Percentiles rank a stretch among this genome's conserved stretches.
These are phyloP conservation scores for Galerucella pusilla DNA, from an alignment of 2,888 invertebrate species.

Conservation along the genomic window DNA sequence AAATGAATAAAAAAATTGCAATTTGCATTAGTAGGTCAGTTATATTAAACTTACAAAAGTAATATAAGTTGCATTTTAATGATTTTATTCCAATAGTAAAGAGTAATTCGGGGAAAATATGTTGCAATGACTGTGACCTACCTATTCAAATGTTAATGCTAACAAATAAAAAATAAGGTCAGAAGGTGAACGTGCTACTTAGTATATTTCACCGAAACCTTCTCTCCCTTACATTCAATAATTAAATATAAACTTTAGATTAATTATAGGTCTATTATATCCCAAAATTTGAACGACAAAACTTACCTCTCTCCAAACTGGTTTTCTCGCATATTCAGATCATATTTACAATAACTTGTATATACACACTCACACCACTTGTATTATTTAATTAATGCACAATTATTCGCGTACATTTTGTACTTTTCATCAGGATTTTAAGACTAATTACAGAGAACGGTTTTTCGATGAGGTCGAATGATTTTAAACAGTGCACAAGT, in stretches of 20 bases:
- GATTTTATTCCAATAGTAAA: background rate
- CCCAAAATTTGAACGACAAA: background rate
- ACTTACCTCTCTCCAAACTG: constrained; percentile 56
- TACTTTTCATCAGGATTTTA: constrained; percentile 33
- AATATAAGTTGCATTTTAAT: background rate
- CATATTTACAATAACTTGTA: constrained; percentile 28
- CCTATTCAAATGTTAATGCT: background rate
- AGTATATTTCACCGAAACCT: background rate
- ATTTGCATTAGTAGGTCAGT: constrained; percentile 1
- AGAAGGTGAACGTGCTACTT: constrained; percentile 33
- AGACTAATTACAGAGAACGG: constrained; percentile 44
- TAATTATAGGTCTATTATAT: background rate
- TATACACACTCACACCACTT: constrained; percentile 7
- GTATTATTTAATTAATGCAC: constrained; percentile 4
- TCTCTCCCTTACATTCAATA: background rate
- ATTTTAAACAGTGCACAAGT: constrained; percentile 31
- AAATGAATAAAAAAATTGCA: background rate
- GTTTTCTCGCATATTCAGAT: constrained; percentile 53
- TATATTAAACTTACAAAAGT: background rate
- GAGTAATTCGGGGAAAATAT: background rate
- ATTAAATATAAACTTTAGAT: background rate
- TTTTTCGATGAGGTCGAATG: constrained; percentile 59
- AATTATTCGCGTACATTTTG: constrained; percentile 18
- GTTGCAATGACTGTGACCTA: constrained; percentile 7
- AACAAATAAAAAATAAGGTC: constrained; percentile 26